phyloP scores from a whole-genome alignment of 2,888 invertebrate genomes.

The Drosophila anomelani region DNA sequence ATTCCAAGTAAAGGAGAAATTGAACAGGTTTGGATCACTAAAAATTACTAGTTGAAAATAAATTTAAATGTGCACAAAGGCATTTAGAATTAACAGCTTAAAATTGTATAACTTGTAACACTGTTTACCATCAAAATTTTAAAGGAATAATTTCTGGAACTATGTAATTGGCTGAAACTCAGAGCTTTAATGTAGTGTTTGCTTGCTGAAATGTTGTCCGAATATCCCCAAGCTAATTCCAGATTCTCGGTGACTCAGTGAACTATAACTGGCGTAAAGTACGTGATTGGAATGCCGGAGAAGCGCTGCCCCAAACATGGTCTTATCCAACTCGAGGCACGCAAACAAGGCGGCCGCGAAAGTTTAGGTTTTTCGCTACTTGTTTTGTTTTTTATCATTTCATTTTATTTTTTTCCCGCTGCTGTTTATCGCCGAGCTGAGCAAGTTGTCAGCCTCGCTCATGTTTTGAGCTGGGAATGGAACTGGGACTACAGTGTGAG shows the following conservation, averaged over 20 bases:
- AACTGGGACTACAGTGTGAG: constrained; percentile 20
- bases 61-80: not conserved
- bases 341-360: constrained; percentile 24
- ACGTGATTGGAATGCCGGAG: constrained; percentile 60
- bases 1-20: not conserved
- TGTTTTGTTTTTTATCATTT: constrained; percentile 31
- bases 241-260: constrained; percentile 37
- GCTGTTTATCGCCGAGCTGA: constrained; percentile 63
- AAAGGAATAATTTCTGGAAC: not conserved
- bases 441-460: constrained; percentile 60
- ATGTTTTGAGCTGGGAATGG: constrained; percentile 18
- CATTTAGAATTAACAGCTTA: not conserved
- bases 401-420: constrained; percentile 1
- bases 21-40: not conserved
- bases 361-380: constrained; percentile 16
- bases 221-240: constrained; percentile 29
- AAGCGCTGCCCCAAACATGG: constrained; percentile 29
- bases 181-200: not conserved
- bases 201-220: constrained; percentile 2
- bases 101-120: not conserved
- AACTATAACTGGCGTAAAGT: constrained; percentile 38
- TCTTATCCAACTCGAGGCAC: constrained; percentile 41
- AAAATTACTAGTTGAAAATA: not conserved
- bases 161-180: not conserved
- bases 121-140: not conserved